phyloP scores from a whole-genome alignment of 2,797 vertebrate species.

The Oryzias sinensis region DNA sequence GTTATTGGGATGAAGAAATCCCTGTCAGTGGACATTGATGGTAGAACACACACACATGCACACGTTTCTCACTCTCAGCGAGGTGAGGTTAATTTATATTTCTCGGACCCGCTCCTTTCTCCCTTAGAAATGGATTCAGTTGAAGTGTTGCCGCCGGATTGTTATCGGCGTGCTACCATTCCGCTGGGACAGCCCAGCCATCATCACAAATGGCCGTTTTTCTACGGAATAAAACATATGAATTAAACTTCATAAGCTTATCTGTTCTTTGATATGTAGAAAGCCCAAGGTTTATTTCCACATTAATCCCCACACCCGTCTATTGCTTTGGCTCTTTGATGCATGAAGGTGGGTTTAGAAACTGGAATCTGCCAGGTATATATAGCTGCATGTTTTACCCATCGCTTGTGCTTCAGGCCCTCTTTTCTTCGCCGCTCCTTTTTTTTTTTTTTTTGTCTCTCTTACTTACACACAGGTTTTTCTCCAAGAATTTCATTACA shows the following conservation, averaged over 20 bases:
- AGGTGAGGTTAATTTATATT: conserved; percentile 79
- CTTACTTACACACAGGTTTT: conserved; percentile 60
- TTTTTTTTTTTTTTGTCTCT: conserved; percentile 13
- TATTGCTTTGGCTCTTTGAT: conserved; percentile 79
- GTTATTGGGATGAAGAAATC: conserved; percentile 78
- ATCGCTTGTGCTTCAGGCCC: conserved; percentile 74
- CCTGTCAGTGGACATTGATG: conserved; percentile 73
- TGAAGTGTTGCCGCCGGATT: conserved; percentile 75
- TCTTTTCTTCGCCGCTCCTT: conserved; percentile 50
- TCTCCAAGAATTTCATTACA: conserved; percentile 82
- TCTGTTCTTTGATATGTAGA: conserved; percentile 85
- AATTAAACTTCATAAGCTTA: conserved; percentile 86
- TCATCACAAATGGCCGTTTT: conserved; percentile 80
- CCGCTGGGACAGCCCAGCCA: conserved; percentile 74
- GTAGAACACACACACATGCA: conserved; percentile 43
- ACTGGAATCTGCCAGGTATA: conserved; percentile 77
- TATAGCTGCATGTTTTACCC: conserved; percentile 77
- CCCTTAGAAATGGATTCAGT: conserved; percentile 78
- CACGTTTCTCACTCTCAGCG: conserved; percentile 60
- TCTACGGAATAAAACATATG: conserved; percentile 81
- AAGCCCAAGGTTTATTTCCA: conserved; percentile 81
- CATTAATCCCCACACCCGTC: conserved; percentile 79
- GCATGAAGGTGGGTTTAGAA: conserved; percentile 79
- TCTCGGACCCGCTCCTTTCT: conserved; percentile 74
- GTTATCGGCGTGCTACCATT: conserved; percentile 75